Conservation (phyloP, 2,888 invertebrate genomes). For the Gisinianus flammeolus region DNA sequence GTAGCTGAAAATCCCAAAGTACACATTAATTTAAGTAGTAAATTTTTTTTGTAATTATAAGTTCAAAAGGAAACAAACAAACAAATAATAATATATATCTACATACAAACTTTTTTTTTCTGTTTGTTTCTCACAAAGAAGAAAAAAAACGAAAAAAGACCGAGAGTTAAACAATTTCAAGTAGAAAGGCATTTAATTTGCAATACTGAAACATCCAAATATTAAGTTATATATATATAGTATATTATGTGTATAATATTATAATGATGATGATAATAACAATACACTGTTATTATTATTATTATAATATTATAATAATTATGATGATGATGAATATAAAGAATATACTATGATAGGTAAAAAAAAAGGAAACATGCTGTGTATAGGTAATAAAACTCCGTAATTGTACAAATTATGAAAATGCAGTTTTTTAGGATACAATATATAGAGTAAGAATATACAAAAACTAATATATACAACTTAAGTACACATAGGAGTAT, state of each 20-base stretch:
- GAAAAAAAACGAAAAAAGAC: slow-evolving; percentile 14
- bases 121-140: too few relatives aligned
- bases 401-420: slow-evolving; percentile 40
- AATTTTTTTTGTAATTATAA: slow-evolving; percentile 9
- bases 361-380: slow-evolving; percentile 12
- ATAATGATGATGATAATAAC: too few relatives aligned
- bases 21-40: slow-evolving; percentile 30
- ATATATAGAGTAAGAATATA: slow-evolving; percentile 17
- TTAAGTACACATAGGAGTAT: not conserved
- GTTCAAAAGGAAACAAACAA: slow-evolving; percentile 26
- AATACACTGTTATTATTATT: too few relatives aligned
- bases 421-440: slow-evolving; percentile 30
- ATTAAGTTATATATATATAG: slow-evolving; percentile 30
- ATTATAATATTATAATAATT: too few relatives aligned
- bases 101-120: not conserved
- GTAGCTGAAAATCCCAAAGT: slow-evolving; percentile 42
- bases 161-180: slow-evolving; percentile 7
- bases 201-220: slow-evolving; percentile 38
- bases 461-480: not conserved
- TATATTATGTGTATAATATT: not conserved
- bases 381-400: slow-evolving; percentile 28
- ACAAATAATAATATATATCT: not conserved
- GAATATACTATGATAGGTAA: not conserved
- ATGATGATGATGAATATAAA: too few relatives aligned
- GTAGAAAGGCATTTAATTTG: slow-evolving; percentile 38